Percentiles rank a stretch among this genome's conserved stretches.
Conservation (phyloP, 2,888 invertebrate species). For the Euclidia mi region DNA sequence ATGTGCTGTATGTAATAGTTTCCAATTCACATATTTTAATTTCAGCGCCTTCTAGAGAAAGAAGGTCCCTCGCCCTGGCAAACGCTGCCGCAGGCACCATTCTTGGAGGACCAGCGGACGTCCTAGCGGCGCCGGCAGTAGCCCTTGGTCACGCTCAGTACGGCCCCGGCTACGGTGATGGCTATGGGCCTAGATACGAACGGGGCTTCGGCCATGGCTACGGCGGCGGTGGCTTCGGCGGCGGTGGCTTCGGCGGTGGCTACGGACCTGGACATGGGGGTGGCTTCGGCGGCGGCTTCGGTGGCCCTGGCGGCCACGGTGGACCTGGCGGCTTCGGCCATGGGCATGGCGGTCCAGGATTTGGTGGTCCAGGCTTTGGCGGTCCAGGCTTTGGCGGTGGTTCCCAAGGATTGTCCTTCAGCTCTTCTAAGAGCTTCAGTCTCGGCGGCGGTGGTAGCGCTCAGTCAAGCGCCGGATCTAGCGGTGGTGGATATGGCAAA, state of each 20-base stretch:
- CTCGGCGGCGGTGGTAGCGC: conserved; percentile 56
- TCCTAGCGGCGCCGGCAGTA: too few relatives aligned
- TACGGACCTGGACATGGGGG: background rate
- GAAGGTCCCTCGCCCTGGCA: too few relatives aligned
- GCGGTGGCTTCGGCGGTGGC: background rate
- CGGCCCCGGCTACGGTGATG: background rate
- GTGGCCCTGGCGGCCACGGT: conserved; percentile 7
- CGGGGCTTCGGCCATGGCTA: too few relatives aligned
- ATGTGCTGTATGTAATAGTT: too few relatives aligned
- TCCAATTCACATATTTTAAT: too few relatives aligned
- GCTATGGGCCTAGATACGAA: background rate
- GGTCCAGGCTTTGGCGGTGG: conserved; percentile 31
- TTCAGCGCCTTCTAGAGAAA: too few relatives aligned
- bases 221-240: background rate
- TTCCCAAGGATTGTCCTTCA: conserved; percentile 36
- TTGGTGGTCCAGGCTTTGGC: conserved; percentile 35
- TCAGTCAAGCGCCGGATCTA: conserved; percentile 34
- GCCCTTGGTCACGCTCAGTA: too few relatives aligned
- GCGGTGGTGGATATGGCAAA: conserved; percentile 27
- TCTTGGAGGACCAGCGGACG: too few relatives aligned
- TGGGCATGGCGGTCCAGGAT: conserved; percentile 14
- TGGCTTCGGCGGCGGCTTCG: background rate
- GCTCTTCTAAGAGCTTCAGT: conserved; percentile 69
- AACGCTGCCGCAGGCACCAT: too few relatives aligned
- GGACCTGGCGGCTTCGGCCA: background rate